Conservation (phyloP, 2,113 vertebrate species). For the Aldabrachelys gigantea region DNA sequence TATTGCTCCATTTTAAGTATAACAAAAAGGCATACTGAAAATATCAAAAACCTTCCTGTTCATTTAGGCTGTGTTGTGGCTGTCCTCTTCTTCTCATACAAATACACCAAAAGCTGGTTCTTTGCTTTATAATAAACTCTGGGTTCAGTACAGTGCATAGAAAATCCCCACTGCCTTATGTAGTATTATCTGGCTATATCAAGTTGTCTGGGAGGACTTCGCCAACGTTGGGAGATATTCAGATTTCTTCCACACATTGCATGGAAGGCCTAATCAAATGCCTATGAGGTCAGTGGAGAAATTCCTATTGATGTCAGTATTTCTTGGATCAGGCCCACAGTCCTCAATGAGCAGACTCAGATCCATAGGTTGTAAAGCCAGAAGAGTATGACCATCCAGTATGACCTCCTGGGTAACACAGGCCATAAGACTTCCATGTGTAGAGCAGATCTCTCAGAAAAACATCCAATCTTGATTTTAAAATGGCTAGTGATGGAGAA, state of each 20-base stretch:
- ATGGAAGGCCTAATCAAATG: background rate
- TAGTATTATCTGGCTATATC: background rate
- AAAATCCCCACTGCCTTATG: background rate
- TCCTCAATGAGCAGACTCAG: background rate
- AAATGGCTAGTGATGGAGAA: background rate
- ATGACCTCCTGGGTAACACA: background rate
- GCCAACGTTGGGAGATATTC: background rate
- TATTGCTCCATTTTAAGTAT: background rate
- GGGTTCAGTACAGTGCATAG: background rate
- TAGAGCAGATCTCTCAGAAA: background rate
- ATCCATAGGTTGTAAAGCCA: background rate
- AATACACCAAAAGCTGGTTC: slow-evolving; percentile 9
- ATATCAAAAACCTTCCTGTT: background rate
- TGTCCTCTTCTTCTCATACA: background rate
- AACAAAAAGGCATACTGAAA: slow-evolving; percentile 22
- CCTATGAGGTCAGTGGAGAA: background rate
- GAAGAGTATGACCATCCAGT: background rate
- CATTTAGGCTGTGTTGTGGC: background rate
- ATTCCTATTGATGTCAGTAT: background rate
- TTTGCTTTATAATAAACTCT: background rate
- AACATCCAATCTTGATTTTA: background rate
- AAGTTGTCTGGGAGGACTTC: background rate
- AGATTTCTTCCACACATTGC: background rate
- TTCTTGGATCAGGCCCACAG: background rate
- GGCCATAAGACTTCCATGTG: background rate